Percentiles rank a stretch among this genome's conserved stretches.
Evolutionary conservation across 2,888 invertebrate species (phyloP).

Genomic region (Masnerella sp.): DNA sequence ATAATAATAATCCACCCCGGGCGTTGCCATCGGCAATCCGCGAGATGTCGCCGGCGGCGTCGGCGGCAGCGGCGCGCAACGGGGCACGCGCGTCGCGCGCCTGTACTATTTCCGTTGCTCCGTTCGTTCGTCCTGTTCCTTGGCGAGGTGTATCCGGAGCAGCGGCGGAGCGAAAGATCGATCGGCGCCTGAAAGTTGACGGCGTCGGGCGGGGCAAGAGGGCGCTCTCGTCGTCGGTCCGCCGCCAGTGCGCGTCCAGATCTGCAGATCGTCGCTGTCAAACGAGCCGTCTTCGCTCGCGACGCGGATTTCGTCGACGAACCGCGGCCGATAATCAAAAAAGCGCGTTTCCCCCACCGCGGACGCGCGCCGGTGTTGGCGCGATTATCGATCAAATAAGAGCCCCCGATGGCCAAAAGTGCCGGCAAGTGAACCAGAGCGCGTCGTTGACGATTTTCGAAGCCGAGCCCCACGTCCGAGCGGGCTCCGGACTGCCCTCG

Average conservation of each 20-base stretch:
- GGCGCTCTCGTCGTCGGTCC: slow-evolving; percentile 81
- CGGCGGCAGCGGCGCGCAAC: slow-evolving; percentile 5
- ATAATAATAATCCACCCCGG: slow-evolving; percentile 16
- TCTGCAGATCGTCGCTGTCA: slow-evolving; percentile 75
- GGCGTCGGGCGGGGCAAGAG: slow-evolving; percentile 80
- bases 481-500: slow-evolving; percentile 20
- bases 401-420: slow-evolving; percentile 56
- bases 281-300: slow-evolving; percentile 62
- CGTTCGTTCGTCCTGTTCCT: slow-evolving; percentile 54
- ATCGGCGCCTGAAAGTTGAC: slow-evolving; percentile 63
- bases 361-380: slow-evolving; percentile 58
- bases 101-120: slow-evolving; percentile 40
- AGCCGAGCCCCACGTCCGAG: too few relatives aligned
- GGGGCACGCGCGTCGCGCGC: slow-evolving; percentile 44
- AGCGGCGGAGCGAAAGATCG: slow-evolving; percentile 56
- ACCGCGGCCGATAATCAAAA: slow-evolving; percentile 10
- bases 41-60: slow-evolving; percentile 11
- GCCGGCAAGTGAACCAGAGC: slow-evolving; percentile 56
- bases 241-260: slow-evolving; percentile 79
- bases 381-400: slow-evolving; percentile 72
- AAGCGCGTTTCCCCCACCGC: slow-evolving; percentile 26
- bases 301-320: slow-evolving; percentile 27
- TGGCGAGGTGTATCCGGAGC: slow-evolving; percentile 49
- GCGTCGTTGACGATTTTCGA: too few relatives aligned
- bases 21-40: too few relatives aligned